phyloP scores from a whole-genome alignment of 2,113 vertebrate genomes.

The Monopterus albus region DNA sequence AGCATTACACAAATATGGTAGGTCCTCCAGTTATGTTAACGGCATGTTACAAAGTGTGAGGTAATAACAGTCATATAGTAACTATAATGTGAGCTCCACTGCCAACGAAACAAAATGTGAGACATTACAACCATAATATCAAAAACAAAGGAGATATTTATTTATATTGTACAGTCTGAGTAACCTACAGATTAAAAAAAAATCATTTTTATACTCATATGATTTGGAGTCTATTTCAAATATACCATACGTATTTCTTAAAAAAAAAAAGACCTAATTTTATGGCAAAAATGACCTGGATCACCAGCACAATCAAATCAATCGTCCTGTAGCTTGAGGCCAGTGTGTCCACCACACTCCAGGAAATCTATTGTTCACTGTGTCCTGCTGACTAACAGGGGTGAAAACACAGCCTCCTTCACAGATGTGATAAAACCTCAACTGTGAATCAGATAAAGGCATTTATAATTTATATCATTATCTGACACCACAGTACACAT shows the following conservation, averaged over 20 bases:
- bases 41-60: not conserved
- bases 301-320: conserved; percentile 52
- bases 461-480: conserved; percentile 34
- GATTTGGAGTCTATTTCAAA: not conserved
- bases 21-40: not conserved
- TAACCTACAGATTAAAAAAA: not conserved
- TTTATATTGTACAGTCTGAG: not conserved
- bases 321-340: conserved; percentile 39
- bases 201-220: not conserved
- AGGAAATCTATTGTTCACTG: conserved; percentile 31
- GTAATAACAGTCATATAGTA: not conserved
- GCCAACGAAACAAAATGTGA: not conserved
- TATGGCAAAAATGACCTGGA: not conserved
- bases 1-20: not conserved
- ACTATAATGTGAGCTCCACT: not conserved
- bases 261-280: conserved; percentile 5
- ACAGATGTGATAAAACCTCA: conserved; percentile 7
- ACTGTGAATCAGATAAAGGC: conserved; percentile 33
- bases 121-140: too few relatives aligned
- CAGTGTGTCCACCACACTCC: conserved; percentile 17
- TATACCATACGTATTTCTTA: not conserved
- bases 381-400: conserved; percentile 43
- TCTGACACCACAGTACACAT: conserved; percentile 26
- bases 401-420: conserved; percentile 10
- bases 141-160: too few relatives aligned